Evolutionary conservation across 2,888 invertebrate species (phyloP), one percentile per base, ranked within the genome.

Genomic region (Amiota minor): DNA sequence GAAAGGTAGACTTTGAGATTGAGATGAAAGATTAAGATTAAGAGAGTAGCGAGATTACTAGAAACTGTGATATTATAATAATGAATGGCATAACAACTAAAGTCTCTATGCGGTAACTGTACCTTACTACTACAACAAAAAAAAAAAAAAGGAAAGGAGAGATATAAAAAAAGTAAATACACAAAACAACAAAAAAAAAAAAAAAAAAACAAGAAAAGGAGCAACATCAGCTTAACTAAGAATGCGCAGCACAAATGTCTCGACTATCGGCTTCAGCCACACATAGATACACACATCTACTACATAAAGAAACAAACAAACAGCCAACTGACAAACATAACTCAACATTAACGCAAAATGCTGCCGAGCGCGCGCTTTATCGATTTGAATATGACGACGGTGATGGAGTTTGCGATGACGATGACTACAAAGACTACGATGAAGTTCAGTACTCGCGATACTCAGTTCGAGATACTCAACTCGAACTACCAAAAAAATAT

Each of bases 331-430:
- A 56, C 72, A 69, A 20, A 67, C 18, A 59, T 59, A 59, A 59
- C 49, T 20, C 20, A 16, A 47, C 72, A 78, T 35, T 75, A 79
- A 74, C 79, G 75, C 75, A 75, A 35, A 35, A 75, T 76, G 76
- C 64, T 10, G 61, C 23, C 23, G 20, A 62, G 14, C 61, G 20
- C 45, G 46, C 67, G 23, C 75, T 78, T 80, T 82, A 84, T 85
- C 82, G 85, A 85, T 83, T 82, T 82, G 83, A 83, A 82, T 83
- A 84, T 35, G 2, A 35, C 35, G 35, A 35, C 35, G 35, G 23
- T 3, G 3, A 23, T 23, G 23, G 23, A 1, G 23, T 23, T 23
- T 1, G 6, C 35, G 35, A 6, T 6, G 35, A 35, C 35, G 35
- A 6, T 6, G 35, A 35, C 35, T 3, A 35, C 35, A 35, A 35